Conservation (phyloP, 1,140 invertebrate species). For the Heterodera schachtii region DNA sequence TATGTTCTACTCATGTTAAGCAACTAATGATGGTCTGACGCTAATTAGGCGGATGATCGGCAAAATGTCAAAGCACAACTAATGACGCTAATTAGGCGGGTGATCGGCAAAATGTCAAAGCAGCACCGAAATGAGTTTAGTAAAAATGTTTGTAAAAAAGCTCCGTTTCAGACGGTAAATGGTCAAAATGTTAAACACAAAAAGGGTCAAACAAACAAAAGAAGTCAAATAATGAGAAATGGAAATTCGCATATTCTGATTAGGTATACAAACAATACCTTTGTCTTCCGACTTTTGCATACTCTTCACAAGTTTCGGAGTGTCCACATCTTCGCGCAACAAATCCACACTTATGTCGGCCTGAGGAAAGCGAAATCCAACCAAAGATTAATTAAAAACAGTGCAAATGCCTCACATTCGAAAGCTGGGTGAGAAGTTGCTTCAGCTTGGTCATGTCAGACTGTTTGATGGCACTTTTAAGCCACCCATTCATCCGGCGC, state of each 20-base stretch:
- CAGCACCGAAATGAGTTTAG: no score
- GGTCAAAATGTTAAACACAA: no score
- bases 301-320: slow-evolving; percentile 14
- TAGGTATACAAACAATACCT: neutral
- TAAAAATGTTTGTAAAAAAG: no score
- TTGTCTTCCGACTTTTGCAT: slow-evolving; percentile 16
- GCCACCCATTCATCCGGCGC: slow-evolving; percentile 26
- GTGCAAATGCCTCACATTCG: neutral
- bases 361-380: neutral
- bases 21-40: no score
- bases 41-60: no score
- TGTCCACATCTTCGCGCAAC: slow-evolving; percentile 15
- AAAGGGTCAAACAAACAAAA: neutral
- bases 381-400: neutral
- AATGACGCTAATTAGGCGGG: no score
- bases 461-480: slow-evolving; percentile 16
- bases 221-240: neutral
- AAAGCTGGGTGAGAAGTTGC: slow-evolving; percentile 19
- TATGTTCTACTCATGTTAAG: no score
- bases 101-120: no score
- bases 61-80: no score
- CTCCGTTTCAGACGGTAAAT: no score
- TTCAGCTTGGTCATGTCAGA: slow-evolving; percentile 9
- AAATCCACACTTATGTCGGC: slow-evolving; percentile 20
- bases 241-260: neutral